Base-by-base conservation (phyloP, 2,797 vertebrate species). In the Rhabdomys pumilio region DNA sequence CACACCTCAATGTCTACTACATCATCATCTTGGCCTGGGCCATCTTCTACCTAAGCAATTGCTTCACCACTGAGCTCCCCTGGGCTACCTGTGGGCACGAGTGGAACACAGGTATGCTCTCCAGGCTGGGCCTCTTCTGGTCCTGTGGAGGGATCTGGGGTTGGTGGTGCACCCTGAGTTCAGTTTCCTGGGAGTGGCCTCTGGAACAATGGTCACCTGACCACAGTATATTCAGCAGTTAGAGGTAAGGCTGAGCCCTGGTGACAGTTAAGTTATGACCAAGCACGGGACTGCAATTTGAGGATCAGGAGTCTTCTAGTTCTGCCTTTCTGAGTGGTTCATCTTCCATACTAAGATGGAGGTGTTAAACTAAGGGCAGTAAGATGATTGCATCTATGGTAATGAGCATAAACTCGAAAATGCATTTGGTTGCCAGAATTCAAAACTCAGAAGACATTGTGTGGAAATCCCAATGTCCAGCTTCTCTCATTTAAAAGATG, bases 1-100 rank as follows among this genome's bases (percentile, higher is more conserved):
- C 99, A 44, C 99, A 99, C 98, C 98, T 99, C 82, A 99, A 99
- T 17, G 99, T 99, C 15, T 99, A 99, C 98, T 99, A 99, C 96
- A 98, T 99, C 98, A 99, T 99, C 94, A 99, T 99, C 98, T 98
- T 99, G 97, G 99, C 99, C 12, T 99, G 99, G 99, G 99, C 99
- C 95, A 99, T 99, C 98, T 99, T 99, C 99, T 99, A 99, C 98
- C 99, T 99, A 98, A 99, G 99, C 98, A 99, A 99, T 98, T 99
- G 99, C 98, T 99, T 99, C 97, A 99, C 99, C 94, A 99, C 99
- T 0, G 99, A 99, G 95, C 99, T 99, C 76, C 99, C 99, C 84
- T 99, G 99, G 99, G 99, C 99, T 73, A 99, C 98, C 17, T 99
- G 99, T 98, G 99, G 99, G 22, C 99, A 99, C n/a, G 99, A 99